A percentile compares a stretch with the other conserved stretches of the same genome.
These are phyloP conservation scores for Paraescarpia echinospica DNA, from an alignment of 1,140 invertebrate species.

Conservation along the genomic window DNA sequence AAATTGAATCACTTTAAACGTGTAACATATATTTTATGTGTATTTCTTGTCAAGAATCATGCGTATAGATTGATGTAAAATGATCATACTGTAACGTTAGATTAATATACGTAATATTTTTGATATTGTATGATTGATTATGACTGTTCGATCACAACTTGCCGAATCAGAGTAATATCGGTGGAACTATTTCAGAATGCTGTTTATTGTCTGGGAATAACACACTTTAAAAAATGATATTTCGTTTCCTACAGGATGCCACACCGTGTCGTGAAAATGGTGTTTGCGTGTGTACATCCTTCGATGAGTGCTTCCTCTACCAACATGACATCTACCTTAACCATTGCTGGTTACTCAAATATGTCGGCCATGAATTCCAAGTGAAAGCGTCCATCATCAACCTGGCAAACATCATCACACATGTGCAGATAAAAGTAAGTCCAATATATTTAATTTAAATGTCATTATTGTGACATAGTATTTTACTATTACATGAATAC, in stretches of 20 bases:
- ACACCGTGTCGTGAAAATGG: background rate
- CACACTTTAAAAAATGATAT: too few relatives aligned
- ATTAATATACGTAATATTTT: too few relatives aligned
- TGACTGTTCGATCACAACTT: too few relatives aligned
- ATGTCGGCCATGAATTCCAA: background rate
- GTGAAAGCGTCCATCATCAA: background rate
- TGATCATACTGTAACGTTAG: background rate
- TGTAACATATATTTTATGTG: background rate
- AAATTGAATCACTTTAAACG: background rate
- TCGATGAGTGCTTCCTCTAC: background rate
- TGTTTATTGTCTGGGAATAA: too few relatives aligned
- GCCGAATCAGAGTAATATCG: too few relatives aligned
- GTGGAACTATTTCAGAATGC: too few relatives aligned
- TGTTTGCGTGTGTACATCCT: background rate
- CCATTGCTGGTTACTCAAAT: background rate
- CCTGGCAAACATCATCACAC: background rate
- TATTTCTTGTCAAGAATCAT: too few relatives aligned
- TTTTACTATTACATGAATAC: too few relatives aligned
- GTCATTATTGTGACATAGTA: background rate
- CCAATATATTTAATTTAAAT: background rate
- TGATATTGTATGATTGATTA: too few relatives aligned
- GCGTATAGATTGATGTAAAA: too few relatives aligned
- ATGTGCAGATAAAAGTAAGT: background rate
- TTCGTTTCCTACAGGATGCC: background rate
- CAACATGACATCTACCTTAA: background rate